Conservation (phyloP, 2,113 vertebrate genomes). For the Tragelaphus strepsiceros region DNA sequence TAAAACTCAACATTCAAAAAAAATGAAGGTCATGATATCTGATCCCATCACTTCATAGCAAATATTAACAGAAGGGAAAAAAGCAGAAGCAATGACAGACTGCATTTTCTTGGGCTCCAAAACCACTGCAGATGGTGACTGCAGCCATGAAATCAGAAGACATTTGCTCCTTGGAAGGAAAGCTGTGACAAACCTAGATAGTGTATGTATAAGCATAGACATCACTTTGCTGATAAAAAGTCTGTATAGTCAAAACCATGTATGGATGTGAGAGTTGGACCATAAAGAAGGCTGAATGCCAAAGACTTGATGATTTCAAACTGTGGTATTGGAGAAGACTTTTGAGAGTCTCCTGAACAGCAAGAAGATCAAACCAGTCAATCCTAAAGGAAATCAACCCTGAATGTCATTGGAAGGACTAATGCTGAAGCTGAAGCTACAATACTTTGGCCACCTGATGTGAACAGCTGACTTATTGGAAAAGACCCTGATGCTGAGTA, state of each 20-base stretch:
- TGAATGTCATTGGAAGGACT: neutral
- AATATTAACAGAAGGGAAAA: neutral
- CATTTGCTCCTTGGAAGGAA: neutral
- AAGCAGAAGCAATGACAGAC: neutral
- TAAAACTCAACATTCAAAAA: neutral
- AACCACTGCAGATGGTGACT: neutral
- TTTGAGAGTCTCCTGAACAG: neutral
- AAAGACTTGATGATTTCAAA: neutral
- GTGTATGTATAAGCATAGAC: neutral
- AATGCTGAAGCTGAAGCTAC: neutral
- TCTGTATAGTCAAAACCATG: neutral
- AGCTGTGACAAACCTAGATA: neutral
- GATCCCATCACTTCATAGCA: neutral
- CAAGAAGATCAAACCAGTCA: neutral
- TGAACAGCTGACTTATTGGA: neutral
- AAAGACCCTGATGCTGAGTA: neutral
- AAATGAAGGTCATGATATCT: neutral
- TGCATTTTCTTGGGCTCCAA: neutral
- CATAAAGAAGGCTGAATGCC: neutral
- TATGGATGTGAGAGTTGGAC: neutral
- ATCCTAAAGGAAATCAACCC: neutral
- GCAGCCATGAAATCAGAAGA: neutral
- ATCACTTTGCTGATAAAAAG: neutral
- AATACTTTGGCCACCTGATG: neutral
- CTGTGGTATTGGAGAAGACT: neutral